phyloP scores from a whole-genome alignment of 2,797 vertebrate species.

The Euthynnus affinis region DNA sequence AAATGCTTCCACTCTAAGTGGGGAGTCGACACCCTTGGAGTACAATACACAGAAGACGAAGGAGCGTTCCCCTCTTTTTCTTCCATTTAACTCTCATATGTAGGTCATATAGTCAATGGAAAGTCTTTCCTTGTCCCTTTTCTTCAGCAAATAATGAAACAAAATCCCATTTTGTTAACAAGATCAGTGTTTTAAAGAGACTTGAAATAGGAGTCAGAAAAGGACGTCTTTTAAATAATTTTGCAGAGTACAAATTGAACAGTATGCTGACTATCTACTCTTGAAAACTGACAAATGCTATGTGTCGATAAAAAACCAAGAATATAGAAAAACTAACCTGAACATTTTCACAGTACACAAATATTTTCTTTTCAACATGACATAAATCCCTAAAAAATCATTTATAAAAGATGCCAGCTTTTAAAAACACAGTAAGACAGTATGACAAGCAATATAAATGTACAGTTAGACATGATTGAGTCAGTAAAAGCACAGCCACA shows the following conservation, averaged over 20 bases:
- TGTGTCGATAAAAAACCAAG: background rate
- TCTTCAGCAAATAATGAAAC: background rate
- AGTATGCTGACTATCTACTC: slow-evolving; percentile 14
- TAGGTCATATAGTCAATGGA: background rate
- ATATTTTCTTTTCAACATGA: slow-evolving; percentile 6
- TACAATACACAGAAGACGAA: background rate
- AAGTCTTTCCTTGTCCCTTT: background rate
- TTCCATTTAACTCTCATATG: slow-evolving; percentile 9
- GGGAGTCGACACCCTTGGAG: background rate
- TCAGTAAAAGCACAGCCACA: slow-evolving; percentile 6
- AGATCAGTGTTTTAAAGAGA: slow-evolving; percentile 9
- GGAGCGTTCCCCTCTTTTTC: no score
- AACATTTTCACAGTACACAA: slow-evolving; percentile 14
- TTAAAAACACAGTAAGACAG: slow-evolving; percentile 4
- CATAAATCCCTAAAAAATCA: background rate
- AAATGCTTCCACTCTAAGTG: slow-evolving; percentile 8
- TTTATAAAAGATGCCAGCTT: slow-evolving; percentile 3
- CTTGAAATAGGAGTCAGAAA: background rate
- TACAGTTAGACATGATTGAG: background rate
- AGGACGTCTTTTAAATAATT: background rate
- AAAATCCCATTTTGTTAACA: background rate
- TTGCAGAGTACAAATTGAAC: background rate
- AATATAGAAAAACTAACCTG: slow-evolving; percentile 3
- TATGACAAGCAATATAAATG: background rate
- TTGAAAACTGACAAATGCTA: background rate